Percentiles rank a stretch among this genome's conserved stretches.
Conservation (phyloP, 2,113 vertebrate species). For the Ramphastos sulfuratus region DNA sequence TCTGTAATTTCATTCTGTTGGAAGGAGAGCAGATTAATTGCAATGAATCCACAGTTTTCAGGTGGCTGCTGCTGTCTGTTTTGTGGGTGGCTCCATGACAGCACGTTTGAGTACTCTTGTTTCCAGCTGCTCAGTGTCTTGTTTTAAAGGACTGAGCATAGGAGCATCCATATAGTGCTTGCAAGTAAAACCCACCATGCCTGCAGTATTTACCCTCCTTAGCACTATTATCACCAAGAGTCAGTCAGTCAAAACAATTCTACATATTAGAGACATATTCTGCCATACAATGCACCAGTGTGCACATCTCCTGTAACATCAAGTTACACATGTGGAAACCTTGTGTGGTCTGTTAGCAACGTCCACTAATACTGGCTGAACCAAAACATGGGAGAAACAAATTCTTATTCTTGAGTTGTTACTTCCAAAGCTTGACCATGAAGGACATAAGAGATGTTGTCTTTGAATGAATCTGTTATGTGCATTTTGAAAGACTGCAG, state of each 20-base stretch:
- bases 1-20: no score
- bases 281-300: not conserved
- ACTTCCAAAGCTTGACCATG: not conserved
- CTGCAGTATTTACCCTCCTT: not conserved
- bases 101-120: not conserved
- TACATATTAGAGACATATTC: not conserved
- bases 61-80: no score
- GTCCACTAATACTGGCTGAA: not conserved
- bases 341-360: not conserved
- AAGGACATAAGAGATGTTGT: not conserved
- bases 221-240: not conserved
- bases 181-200: not conserved
- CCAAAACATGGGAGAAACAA: not conserved
- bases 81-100: no score
- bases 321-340: not conserved
- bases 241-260: not conserved
- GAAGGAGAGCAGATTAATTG: no score
- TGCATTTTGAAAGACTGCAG: not conserved
- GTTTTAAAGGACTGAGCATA: not conserved
- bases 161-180: not conserved
- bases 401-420: not conserved
- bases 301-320: not conserved
- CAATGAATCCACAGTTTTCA: no score
- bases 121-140: not conserved
- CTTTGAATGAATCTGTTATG: not conserved